phyloP scores from a whole-genome alignment of 2,888 invertebrate genomes.

The Amphiduros pacificus region DNA sequence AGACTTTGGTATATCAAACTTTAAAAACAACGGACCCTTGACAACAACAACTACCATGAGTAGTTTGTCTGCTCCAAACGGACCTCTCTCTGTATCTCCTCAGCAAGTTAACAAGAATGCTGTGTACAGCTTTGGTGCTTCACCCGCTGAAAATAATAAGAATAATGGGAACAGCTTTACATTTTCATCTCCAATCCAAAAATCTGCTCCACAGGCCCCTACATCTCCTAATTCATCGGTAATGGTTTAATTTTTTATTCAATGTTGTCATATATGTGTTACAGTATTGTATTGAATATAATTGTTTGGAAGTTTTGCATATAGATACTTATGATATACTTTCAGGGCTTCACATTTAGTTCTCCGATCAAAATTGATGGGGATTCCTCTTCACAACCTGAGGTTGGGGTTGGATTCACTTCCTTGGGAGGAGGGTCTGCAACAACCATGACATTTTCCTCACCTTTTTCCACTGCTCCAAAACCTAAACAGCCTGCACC shows the following conservation, averaged over 20 bases:
- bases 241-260: no score
- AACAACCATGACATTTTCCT: no score
- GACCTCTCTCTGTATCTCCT: neutral
- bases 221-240: no score
- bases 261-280: no score
- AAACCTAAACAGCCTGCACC: conserved; percentile 6
- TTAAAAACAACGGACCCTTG: neutral
- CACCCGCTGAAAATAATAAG: neutral
- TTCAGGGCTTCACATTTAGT: conserved; percentile 8
- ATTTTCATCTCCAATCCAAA: conserved; percentile 41
- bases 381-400: neutral
- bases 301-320: no score
- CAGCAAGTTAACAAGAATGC: neutral
- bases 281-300: no score
- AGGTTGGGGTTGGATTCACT: neutral
- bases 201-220: neutral
- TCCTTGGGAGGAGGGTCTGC: no score
- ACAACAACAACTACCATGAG: no score
- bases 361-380: conserved; percentile 7
- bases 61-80: no score
- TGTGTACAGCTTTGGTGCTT: neutral
- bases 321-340: conserved; percentile 2
- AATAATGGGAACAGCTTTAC: conserved; percentile 27
- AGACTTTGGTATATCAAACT: conserved; percentile 55
- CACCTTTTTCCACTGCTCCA: neutral